Percentiles rank a stretch among this genome's conserved stretches.
Evolutionary conservation across 1,140 invertebrate genomes (phyloP).

Genomic region (Bombus breviceps): DNA sequence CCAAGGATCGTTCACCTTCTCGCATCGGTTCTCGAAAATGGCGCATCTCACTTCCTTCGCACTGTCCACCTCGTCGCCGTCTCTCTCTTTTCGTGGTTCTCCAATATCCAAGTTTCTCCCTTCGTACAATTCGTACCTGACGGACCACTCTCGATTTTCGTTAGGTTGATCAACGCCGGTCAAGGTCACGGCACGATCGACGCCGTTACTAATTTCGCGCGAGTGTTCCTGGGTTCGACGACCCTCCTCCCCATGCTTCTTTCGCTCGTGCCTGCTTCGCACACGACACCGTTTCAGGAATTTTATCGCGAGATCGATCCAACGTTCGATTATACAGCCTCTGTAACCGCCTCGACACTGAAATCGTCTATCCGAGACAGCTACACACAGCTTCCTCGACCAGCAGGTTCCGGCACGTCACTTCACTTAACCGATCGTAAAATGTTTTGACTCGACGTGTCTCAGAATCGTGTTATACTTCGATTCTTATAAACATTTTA

Average conservation of each 20-base stretch:
- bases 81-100: background rate
- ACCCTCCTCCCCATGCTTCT: constrained; percentile 15
- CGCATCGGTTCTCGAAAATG: constrained; percentile 68
- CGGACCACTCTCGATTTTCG: constrained; percentile 61
- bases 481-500: background rate
- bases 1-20: constrained; percentile 69
- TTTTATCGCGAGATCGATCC: constrained; percentile 37
- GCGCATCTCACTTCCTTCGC: constrained; percentile 60
- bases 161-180: constrained; percentile 53
- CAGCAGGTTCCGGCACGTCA: background rate
- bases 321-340: background rate
- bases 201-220: constrained; percentile 57
- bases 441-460: background rate
- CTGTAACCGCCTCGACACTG: too few relatives aligned
- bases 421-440: background rate
- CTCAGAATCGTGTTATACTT: too few relatives aligned
- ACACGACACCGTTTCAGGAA: constrained; percentile 29
- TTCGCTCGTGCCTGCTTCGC: background rate
- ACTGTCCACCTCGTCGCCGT: background rate
- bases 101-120: background rate
- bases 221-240: constrained; percentile 60
- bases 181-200: constrained; percentile 57
- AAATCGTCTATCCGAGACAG: background rate
- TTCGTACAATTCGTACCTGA: background rate
- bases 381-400: background rate